Evolutionary conservation across 2,113 vertebrate genomes (phyloP).

Genomic region (Beaufortia kweichowensis): DNA sequence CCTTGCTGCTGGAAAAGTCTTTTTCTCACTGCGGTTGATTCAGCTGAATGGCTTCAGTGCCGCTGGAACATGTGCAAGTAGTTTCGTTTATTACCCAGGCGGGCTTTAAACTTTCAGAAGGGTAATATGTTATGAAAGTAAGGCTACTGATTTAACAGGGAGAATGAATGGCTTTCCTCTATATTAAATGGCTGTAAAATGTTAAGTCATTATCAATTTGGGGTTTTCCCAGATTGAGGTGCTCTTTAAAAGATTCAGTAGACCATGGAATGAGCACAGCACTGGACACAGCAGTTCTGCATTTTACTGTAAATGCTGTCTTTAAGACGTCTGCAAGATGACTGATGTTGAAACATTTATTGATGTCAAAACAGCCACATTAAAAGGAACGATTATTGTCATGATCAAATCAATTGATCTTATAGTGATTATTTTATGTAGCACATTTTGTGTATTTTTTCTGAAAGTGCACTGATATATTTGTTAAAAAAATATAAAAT

Average conservation of each 20-base stretch:
- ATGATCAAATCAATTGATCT: constrained; percentile 10
- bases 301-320: constrained; percentile 11
- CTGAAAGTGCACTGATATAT: no score
- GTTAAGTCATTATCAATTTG: constrained; percentile 36
- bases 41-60: background rate
- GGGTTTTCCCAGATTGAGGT: constrained; percentile 27
- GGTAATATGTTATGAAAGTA: constrained; percentile 23
- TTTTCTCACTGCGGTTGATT: background rate
- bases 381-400: constrained; percentile 14
- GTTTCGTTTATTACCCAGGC: constrained; percentile 26
- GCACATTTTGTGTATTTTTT: no score
- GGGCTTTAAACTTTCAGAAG: constrained; percentile 34
- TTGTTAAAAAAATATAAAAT: no score
- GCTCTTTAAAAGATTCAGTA: constrained; percentile 41
- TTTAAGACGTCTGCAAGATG: constrained; percentile 12
- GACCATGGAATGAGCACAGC: constrained; percentile 18
- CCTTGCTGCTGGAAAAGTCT: background rate
- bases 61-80: background rate
- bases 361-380: constrained; percentile 47
- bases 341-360: constrained; percentile 47
- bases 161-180: constrained; percentile 21
- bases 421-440: no score
- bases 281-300: constrained; percentile 26
- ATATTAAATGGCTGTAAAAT: constrained; percentile 39
- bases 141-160: constrained; percentile 32